Evolutionary conservation across 2,888 invertebrate species (phyloP).

Genomic region (Spisula subtruncata): DNA sequence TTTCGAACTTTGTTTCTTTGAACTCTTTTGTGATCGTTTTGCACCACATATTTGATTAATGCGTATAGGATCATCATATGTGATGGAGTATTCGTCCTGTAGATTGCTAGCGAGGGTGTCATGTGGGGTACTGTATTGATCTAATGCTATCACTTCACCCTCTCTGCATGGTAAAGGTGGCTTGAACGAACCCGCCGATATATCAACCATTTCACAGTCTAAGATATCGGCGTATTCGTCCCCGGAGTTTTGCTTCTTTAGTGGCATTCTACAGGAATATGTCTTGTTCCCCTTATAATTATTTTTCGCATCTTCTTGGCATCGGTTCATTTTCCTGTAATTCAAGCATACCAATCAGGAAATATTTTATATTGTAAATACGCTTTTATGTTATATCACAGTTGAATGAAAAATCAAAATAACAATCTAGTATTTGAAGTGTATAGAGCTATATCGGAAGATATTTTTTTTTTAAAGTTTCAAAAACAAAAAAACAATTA

Average conservation of each 20-base stretch:
- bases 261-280: background rate
- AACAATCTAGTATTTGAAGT: too few relatives aligned
- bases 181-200: background rate
- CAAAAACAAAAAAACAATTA: too few relatives aligned
- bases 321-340: background rate
- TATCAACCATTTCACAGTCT: conserved; percentile 13
- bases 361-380: background rate
- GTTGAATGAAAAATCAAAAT: too few relatives aligned
- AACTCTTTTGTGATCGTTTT: background rate
- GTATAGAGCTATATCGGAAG: too few relatives aligned
- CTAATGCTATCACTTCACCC: background rate
- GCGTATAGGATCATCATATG: conserved; percentile 43
- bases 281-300: conserved; percentile 28
- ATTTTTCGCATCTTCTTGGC: background rate
- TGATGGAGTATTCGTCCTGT: conserved; percentile 24
- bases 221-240: conserved; percentile 38
- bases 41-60: background rate
- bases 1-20: background rate
- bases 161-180: conserved; percentile 15
- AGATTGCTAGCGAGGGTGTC: background rate
- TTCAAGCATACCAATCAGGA: background rate
- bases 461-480: too few relatives aligned
- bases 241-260: background rate
- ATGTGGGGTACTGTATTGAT: conserved; percentile 12
- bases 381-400: too few relatives aligned